These are phyloP conservation scores for Mugil cephalus DNA, from an alignment of 2,113 vertebrate genomes.

Conservation along the genomic window DNA sequence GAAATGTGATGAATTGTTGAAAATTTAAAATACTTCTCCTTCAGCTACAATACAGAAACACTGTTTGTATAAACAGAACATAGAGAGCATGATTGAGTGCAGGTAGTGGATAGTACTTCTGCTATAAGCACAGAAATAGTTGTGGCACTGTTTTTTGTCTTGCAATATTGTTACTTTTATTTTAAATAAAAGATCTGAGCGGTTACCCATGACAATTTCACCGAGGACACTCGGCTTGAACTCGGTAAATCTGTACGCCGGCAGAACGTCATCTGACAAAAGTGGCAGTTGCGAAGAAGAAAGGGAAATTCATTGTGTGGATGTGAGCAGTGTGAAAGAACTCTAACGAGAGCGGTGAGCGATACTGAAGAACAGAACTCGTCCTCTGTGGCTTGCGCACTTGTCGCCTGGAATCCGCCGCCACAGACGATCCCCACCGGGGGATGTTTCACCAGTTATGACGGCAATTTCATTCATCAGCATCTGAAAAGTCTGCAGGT, in stretches of 20 bases:
- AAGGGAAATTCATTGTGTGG: background rate
- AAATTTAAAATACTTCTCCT: too few species aligned
- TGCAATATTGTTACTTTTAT: too few species aligned
- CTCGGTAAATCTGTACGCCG: conserved; percentile 4
- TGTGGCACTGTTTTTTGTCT: too few species aligned
- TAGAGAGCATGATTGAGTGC: too few species aligned
- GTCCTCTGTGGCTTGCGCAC: background rate
- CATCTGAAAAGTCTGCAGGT: conserved; percentile 1
- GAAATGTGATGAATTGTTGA: too few species aligned
- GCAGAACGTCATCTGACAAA: conserved; percentile 1
- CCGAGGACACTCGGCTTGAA: background rate
- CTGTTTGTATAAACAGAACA: too few species aligned
- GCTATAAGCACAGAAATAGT: too few species aligned
- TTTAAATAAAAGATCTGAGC: too few species aligned
- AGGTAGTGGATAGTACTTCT: too few species aligned
- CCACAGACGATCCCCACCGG: background rate
- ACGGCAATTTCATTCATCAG: background rate
- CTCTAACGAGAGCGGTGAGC: background rate
- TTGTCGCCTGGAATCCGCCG: background rate
- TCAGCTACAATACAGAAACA: too few species aligned
- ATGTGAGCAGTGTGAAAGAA: background rate
- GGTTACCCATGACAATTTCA: background rate
- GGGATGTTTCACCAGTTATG: conserved; percentile 6
- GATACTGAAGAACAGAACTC: background rate
- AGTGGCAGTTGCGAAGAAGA: background rate